Evolutionary conservation across 2,888 invertebrate species (phyloP), one percentile per base, ranked within the genome.

Genomic region (Drosophila pegasa): DNA sequence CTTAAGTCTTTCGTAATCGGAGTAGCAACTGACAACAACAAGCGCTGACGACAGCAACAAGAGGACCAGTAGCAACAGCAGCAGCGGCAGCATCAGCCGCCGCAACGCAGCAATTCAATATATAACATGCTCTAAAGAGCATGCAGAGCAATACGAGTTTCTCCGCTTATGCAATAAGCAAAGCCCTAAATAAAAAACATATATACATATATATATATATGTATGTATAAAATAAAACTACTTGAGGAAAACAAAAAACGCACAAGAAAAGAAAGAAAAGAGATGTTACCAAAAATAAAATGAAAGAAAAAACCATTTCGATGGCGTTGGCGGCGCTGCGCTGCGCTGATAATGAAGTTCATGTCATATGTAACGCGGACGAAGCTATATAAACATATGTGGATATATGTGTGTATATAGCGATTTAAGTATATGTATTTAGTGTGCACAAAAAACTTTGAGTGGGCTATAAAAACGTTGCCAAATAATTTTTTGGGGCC

Each of bases 101-200:
- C 43, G 22, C 57, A 57, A 52, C 45, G 38, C 60, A 18, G 43
- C 56, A 61, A 73, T 57, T 51, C 69, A 57, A 66, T 71, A 72
- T 79, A 71, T 73, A 73, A 67, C 78, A 73, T 86, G 86, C 81
- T 88, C 81, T 75, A 78, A 80, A 88, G 86, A 80, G 87, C 86
- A 79, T 73, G 55, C 65, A 63, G 48, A 73, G 80, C 76, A 71
- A 87, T 78, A 79, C 76, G 73, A 85, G 85, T 89, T 89, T 89
- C 89, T 73, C 89, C 80, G 75, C 84, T 89, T 89, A 89, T 80
- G 89, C 80, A 89, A 89, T 84, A 71, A 71, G 76, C 74, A 64
- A 77, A 82, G 87, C 88, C 87, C 86, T 87, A 78, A 80, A 85
- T 80, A 75, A 78, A 78, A 81, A 78, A 75, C 25, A 8, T 4